A percentile compares a stretch with the other conserved stretches of the same genome.
Conservation (phyloP, 1,140 invertebrate genomes). For the Tetranychus cinnabarinus region DNA sequence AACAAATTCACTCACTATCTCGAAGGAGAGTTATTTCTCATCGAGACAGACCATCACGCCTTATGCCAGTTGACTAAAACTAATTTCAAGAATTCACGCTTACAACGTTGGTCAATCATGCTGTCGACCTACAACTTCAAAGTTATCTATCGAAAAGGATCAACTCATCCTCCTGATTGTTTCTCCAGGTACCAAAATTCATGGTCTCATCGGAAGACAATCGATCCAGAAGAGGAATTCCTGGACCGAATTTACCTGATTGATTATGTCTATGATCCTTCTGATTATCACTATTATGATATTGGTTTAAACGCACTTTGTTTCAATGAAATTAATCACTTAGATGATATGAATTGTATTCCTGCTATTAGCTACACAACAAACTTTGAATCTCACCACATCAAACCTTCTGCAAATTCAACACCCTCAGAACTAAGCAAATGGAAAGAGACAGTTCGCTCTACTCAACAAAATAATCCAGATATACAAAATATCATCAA, state of each 20-base stretch:
- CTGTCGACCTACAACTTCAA: conserved; percentile 25
- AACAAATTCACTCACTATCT: not conserved
- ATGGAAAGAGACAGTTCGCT: no score
- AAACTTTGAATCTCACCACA: no score
- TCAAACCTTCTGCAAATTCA: no score
- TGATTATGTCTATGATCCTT: not conserved
- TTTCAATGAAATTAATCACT: no score
- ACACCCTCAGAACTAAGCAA: no score
- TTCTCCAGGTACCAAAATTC: not conserved
- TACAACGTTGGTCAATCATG: not conserved
- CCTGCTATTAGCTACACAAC: no score
- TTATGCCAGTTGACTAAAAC: not conserved
- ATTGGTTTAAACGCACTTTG: not conserved
- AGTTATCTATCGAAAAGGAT: conserved; percentile 18
- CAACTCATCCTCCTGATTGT: not conserved
- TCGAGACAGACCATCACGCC: not conserved
- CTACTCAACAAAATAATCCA: no score
- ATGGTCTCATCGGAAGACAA: not conserved
- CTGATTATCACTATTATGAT: not conserved
- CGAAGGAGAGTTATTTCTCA: not conserved
- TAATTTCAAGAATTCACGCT: not conserved
- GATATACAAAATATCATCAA: no score
- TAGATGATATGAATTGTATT: no score
- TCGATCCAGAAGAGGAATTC: not conserved
- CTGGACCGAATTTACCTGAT: not conserved